Conservation (phyloP, 2,888 invertebrate genomes). For the Nemotelus pantherinus region DNA sequence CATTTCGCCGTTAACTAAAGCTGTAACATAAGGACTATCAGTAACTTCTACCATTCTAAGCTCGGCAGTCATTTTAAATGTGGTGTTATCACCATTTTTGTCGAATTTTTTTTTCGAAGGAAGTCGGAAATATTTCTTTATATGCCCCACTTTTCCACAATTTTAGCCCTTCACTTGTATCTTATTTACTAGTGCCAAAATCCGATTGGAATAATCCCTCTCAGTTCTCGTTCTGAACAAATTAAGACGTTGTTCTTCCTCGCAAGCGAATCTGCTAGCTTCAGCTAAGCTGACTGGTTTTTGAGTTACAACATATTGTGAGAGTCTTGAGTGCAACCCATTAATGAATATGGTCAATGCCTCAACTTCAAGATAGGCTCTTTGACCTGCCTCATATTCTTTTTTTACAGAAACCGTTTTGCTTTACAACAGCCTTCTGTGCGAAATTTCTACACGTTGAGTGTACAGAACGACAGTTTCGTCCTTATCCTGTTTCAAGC, state of each 20-base stretch:
- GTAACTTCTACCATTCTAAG: no score
- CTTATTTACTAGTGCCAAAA: background rate
- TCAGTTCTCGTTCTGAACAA: background rate
- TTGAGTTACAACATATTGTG: slow-evolving; percentile 39
- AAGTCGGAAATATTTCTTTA: background rate
- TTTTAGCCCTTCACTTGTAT: background rate
- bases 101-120: background rate
- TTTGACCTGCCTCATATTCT: slow-evolving; percentile 7
- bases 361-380: background rate
- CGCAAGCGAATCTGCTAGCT: slow-evolving; percentile 42
- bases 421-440: slow-evolving; percentile 32
- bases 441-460: slow-evolving; percentile 29
- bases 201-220: background rate
- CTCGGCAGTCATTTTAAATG: no score
- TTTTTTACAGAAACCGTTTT: no score
- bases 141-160: slow-evolving; percentile 23
- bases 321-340: background rate
- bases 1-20: no score
- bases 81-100: background rate
- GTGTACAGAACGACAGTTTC: slow-evolving; percentile 38
- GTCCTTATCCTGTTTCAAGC: slow-evolving; percentile 28
- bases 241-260: slow-evolving; percentile 38
- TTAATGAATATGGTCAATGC: slow-evolving; percentile 5
- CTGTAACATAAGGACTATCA: no score
- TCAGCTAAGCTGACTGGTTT: slow-evolving; percentile 35